Conservation (phyloP, 92 coral and sea anemone genomes). For the Epizoanthus illoricatus region DNA sequence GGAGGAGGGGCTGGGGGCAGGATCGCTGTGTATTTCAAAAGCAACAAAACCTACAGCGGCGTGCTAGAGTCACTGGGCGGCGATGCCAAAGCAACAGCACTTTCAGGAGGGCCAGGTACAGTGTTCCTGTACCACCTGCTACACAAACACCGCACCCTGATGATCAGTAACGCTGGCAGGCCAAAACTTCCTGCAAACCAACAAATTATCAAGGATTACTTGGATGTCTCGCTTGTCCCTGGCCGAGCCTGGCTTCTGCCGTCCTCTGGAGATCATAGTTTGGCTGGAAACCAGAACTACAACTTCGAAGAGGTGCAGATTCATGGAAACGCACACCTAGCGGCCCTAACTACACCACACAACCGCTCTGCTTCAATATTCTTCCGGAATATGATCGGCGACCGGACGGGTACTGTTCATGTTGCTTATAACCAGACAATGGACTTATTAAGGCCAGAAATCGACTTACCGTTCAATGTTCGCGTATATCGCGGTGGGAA, state of each 20-base stretch:
- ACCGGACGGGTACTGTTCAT: constrained; percentile 68
- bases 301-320: constrained; percentile 73
- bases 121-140: constrained; percentile 66
- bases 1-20: constrained; percentile 74
- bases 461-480: constrained; percentile 71
- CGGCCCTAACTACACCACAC: constrained; percentile 49
- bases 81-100: constrained; percentile 50
- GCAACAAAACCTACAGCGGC: constrained; percentile 74
- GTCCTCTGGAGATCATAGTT: constrained; percentile 55
- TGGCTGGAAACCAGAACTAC: constrained; percentile 66
- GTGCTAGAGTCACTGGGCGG: constrained; percentile 69
- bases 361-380: constrained; percentile 63
- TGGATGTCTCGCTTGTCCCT: constrained; percentile 57
- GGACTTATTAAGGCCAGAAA: constrained; percentile 59
- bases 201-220: constrained; percentile 53
- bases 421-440: constrained; percentile 60
- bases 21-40: constrained; percentile 70
- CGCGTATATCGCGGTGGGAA: constrained; percentile 67
- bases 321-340: constrained; percentile 64
- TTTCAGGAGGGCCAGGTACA: constrained; percentile 74
- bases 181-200: constrained; percentile 54
- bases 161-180: constrained; percentile 62
- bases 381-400: constrained; percentile 77
- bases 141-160: constrained; percentile 70
- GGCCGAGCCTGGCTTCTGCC: constrained; percentile 72